Percentiles rank a stretch among this genome's conserved stretches.
These are phyloP conservation scores for Apodemus sylvaticus DNA, from an alignment of 2,113 vertebrate genomes.

Conservation along the genomic window DNA sequence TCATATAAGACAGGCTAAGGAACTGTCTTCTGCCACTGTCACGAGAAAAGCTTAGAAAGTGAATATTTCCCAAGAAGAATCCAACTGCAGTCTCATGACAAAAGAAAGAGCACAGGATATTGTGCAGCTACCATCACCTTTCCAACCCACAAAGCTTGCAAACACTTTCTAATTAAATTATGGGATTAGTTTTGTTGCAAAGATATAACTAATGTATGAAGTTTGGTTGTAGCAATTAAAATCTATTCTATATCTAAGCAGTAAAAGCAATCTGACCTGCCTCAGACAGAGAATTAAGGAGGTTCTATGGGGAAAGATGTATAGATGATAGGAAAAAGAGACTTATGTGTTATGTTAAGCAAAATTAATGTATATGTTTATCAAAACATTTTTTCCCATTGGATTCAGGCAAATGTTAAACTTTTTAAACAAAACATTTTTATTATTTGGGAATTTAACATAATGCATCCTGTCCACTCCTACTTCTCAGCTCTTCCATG, in stretches of 20 bases:
- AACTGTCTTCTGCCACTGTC: neutral
- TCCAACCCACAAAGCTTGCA: neutral
- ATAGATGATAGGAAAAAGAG: neutral
- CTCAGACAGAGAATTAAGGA: too few species aligned
- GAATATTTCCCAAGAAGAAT: neutral
- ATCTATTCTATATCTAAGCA: neutral
- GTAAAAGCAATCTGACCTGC: neutral
- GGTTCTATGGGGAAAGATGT: neutral
- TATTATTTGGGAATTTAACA: neutral
- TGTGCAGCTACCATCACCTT: neutral
- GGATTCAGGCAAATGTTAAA: neutral
- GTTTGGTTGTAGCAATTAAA: neutral
- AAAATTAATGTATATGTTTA: neutral
- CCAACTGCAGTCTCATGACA: neutral
- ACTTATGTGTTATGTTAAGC: neutral
- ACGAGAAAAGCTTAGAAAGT: neutral
- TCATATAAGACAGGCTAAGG: neutral
- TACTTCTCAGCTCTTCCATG: neutral
- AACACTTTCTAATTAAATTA: neutral
- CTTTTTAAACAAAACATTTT: neutral
- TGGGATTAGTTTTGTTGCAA: too few species aligned
- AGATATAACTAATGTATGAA: neutral
- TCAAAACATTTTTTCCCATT: neutral
- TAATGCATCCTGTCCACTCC: neutral
- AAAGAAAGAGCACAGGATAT: neutral